These are phyloP conservation scores for Congeria kusceri DNA, from an alignment of 2,888 invertebrate species.

Conservation along the genomic window DNA sequence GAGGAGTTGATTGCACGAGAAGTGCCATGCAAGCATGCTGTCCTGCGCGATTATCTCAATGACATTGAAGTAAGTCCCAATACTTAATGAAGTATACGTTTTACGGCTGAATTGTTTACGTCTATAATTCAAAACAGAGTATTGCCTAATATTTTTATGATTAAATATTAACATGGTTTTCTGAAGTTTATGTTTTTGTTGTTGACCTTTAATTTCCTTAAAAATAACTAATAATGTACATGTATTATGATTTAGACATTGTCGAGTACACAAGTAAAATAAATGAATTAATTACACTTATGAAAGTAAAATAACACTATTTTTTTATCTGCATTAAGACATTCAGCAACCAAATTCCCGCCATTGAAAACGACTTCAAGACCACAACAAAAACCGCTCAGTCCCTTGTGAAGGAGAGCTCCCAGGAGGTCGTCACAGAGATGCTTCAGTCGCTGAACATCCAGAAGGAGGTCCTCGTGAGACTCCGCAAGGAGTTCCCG, in stretches of 20 bases:
- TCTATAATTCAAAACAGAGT: constrained; percentile 85
- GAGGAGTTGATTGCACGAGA: constrained; percentile 90
- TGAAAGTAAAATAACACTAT: too few species aligned
- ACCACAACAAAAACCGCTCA: constrained; percentile 96
- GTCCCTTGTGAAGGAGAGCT: constrained; percentile 94
- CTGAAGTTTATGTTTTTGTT: too few species aligned
- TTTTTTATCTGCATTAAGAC: too few species aligned
- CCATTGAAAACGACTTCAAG: constrained; percentile 95
- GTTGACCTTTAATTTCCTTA: too few species aligned
- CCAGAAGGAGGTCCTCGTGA: constrained; percentile 82
- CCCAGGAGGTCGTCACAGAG: constrained; percentile 95
- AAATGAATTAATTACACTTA: too few species aligned
- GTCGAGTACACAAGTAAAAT: constrained; percentile 56
- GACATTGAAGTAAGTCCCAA: constrained; percentile 87
- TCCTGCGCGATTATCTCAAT: constrained; percentile 92
- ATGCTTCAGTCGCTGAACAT: constrained; percentile 92
- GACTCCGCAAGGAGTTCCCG: constrained; percentile 89
- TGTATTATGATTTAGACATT: too few species aligned
- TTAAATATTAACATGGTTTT: too few species aligned
- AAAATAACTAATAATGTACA: too few species aligned
- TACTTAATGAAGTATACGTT: not conserved
- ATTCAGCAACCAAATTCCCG: constrained; percentile 93
- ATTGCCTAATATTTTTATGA: constrained; percentile 87
- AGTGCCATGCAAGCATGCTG: constrained; percentile 91
- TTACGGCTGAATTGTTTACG: too few species aligned